Conservation (phyloP, 1,140 invertebrate genomes). For the Fopius arisanus region DNA sequence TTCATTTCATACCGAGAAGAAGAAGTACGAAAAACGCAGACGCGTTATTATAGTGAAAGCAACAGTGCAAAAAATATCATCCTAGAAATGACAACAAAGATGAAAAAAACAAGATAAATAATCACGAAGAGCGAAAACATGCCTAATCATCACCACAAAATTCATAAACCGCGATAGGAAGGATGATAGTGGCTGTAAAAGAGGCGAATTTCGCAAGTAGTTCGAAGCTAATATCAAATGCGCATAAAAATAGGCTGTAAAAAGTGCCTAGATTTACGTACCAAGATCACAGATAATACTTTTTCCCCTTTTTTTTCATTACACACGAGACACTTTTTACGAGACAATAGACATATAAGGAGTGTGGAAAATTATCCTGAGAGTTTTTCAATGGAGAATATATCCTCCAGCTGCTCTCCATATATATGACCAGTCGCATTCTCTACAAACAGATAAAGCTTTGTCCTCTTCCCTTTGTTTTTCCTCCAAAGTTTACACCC, state of each 20-base stretch:
- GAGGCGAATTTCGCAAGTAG: neutral
- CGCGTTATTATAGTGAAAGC: neutral
- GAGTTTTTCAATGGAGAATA: neutral
- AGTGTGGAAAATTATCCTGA: neutral
- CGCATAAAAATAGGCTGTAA: neutral
- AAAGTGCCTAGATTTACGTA: neutral
- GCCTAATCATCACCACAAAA: conserved; percentile 11
- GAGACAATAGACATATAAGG: neutral
- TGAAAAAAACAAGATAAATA: neutral
- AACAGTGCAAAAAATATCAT: neutral
- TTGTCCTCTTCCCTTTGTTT: neutral
- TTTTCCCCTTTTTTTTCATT: neutral
- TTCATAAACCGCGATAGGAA: neutral
- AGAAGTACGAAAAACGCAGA: neutral
- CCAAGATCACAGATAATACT: neutral
- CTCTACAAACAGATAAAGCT: conserved; percentile 3
- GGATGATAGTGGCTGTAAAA: neutral
- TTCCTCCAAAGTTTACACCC: neutral
- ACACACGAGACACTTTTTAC: neutral
- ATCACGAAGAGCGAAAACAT: conserved; percentile 13
- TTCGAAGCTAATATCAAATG: neutral
- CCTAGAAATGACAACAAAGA: neutral
- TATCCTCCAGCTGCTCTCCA: conserved; percentile 3
- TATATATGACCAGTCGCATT: neutral
- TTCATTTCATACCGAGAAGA: neutral